phyloP scores from a whole-genome alignment of 2,888 invertebrate genomes.

The Platerodrilus igneus region DNA sequence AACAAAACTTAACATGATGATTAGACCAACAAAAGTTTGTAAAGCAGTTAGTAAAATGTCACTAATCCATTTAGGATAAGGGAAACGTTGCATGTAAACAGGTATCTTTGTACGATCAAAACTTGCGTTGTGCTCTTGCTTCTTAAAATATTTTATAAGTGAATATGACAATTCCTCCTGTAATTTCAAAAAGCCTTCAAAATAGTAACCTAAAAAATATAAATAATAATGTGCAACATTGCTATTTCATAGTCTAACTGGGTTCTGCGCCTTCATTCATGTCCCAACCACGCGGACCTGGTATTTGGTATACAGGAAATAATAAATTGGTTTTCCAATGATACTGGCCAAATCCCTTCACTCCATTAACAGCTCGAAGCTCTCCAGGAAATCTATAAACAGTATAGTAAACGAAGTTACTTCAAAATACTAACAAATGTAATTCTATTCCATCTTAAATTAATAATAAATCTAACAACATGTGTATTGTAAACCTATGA shows the following conservation, averaged over 20 bases:
- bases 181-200: constrained; percentile 63
- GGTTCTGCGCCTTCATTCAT: constrained; percentile 24
- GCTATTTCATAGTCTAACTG: constrained; percentile 21
- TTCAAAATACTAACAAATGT: no score
- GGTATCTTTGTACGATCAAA: constrained; percentile 28
- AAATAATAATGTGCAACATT: background rate
- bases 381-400: constrained; percentile 57
- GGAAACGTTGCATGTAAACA: constrained; percentile 60
- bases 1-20: constrained; percentile 75
- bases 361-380: constrained; percentile 42
- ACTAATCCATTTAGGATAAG: constrained; percentile 66
- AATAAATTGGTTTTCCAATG: constrained; percentile 66
- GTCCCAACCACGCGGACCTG: constrained; percentile 30
- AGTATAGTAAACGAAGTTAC: no score
- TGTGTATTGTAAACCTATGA: no score
- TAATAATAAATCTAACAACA: no score
- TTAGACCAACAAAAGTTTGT: constrained; percentile 64
- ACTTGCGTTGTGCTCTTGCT: constrained; percentile 17
- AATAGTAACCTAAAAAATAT: constrained; percentile 51
- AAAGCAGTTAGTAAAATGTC: constrained; percentile 65
- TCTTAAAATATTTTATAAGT: constrained; percentile 19
- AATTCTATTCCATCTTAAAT: no score
- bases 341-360: constrained; percentile 11
- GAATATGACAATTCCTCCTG: constrained; percentile 51
- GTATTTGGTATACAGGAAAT: constrained; percentile 41